Base-by-base conservation (phyloP, 2,797 vertebrate species). In the Liparis tanakae region DNA sequence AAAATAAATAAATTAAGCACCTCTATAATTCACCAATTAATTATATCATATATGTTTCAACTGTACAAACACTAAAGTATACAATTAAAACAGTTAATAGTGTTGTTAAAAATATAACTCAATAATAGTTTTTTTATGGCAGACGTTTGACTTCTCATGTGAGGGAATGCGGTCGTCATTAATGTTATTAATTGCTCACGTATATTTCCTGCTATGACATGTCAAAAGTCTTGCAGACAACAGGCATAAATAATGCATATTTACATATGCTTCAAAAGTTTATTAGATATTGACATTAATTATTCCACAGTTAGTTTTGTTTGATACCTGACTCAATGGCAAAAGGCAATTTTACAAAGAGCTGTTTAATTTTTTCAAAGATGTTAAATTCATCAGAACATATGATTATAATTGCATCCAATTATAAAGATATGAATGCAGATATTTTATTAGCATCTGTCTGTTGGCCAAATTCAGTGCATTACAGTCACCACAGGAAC, bases 401-500 rank as follows among this genome's bases (percentile, higher is more conserved):
- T 22, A 41, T 33, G 5, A 14, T 43, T 48, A n/a, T 50, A 36
- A 63, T 14, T 2, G n/a, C 6, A 20, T n/a, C 8, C 0, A 7
- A 64, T 44, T 20, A 10, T 37, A 48, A 14, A 7, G 4, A 9
- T 18, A 67, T 34, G 44, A n/a, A 58, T 10, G 37, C 30, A 60
- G 30, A 51, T 43, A 33, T 25, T 48, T 12, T 68, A 15, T 51
- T 8, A 43, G 6, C 51, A 15, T 56, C 18, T 67, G 36, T 46
- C 25, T 36, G 15, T 15, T 66, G 37, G 12, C 33, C 43, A 44
- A 22, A 34, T 64, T 43, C 33, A n/a, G 10, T 60, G n/a, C 57
- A 33, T 71, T 22, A 56, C 25, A 62, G 0, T 58, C 4, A 57
- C 53, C 67, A 51, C 30, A 69, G 62, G 15, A 73, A 20, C 72